Base-by-base conservation (phyloP, 2,888 invertebrate species). In the Xanthostigma xanthostigma region DNA sequence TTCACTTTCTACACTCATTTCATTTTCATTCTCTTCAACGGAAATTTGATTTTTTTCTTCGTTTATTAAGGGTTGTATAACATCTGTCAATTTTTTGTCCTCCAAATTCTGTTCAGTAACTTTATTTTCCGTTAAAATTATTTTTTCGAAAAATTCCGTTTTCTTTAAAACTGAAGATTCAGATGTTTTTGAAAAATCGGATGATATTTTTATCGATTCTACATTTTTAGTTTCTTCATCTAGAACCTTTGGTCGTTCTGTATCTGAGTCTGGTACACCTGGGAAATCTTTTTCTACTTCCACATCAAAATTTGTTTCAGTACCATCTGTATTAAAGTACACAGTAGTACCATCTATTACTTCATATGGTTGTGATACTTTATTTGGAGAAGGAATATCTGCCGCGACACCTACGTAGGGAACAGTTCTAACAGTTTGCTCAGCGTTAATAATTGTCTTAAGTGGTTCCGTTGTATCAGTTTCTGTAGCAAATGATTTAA, bases 321-420 rank as follows among this genome's bases (percentile, higher is more conserved):
- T 12, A 48, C 41, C 41, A 9, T 51, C 47, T 27, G n/a, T 42
- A 34, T 37, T 48, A 12, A 40, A 42, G 53, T 71, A 74, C 55
- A 83, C 67, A 17, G 76, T 78, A 10, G 84, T 84, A 11, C 83
- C 84, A 63, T 84, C 83, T 54, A 83, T 65, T 33, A 83, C 69
- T 53, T 73, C 70, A 45, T 56, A 63, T 34, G 57, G 46, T 49
- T 61, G 43, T 49, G 60, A 53, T 36, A 64, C 64, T 50, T 56
- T 56, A 50, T 59, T 52, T 12, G 64, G 61, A 46, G 56, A 14
- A n/a, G 46, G 49, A 39, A 62, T 54, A 36, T 49, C 46, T 38
- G 43, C 44, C 42, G 49, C 17, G 10, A 47, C 42, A 34, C 38
- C 12, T 48, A 27, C 45, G 40, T 48, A 44, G 35, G 36, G 11